Evolutionary conservation across 2,113 vertebrate genomes (phyloP), one percentile per base, ranked within the genome.

Genomic region (Cololabis saira): DNA sequence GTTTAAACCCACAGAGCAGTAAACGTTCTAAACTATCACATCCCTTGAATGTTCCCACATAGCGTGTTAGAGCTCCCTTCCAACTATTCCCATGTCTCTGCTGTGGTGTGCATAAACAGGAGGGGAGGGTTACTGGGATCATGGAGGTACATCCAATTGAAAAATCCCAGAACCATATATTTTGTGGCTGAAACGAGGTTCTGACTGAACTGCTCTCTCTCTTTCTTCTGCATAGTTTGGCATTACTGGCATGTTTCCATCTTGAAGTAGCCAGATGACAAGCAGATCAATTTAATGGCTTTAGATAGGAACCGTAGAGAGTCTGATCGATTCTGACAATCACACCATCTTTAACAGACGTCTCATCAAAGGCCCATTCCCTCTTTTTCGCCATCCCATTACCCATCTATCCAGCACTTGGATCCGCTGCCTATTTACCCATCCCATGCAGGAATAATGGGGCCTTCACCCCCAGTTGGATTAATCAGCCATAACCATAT

Each of bases 401-500:
- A 79, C 70, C 59, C 60, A 33, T 80, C 81, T 51, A 68, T 83
- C 78, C 78, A 65, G 61, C 72, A 21, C 73, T 78, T 66, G 58
- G 61, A 86, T 82, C 75, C 22, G 43, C 75, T 67, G 81, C 69
- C 83, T 85, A 77, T 89, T 90, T 89, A 84, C 81, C 83, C 86
- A 68, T 83, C 73, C 63, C 48, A 70, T 68, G 68, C 76, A 83
- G 81, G 85, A 87, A 89, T 86, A 87, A 87, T 85, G 84, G 81
- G 77, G 80, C 78, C 79, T 78, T 85, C 87, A 86, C 81, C 87
- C 88, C 80, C 80, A 74, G 88, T 81, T 85, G 85, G 86, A 90
- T 91, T 92, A 91, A 92, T 92, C 91, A 91, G 82, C 85, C 79
- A 81, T 91, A 91, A 90, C 89, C 91, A 92, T 91, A 92, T 93